Base-by-base conservation (phyloP, 2,888 invertebrate genomes). In the Heteropelma amictum region DNA sequence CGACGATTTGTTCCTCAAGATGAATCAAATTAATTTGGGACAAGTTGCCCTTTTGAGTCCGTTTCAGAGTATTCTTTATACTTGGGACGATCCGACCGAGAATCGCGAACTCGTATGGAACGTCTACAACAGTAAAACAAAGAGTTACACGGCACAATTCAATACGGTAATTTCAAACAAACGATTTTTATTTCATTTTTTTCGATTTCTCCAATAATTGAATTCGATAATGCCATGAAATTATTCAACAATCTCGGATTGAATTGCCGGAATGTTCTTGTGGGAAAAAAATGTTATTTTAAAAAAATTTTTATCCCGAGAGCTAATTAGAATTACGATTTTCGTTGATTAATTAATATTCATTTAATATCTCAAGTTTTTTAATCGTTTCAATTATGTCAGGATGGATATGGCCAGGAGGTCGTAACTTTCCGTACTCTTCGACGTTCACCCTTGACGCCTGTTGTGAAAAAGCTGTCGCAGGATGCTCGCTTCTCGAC, bases 31-130 rank as follows among this genome's bases (percentile, higher is more conserved):
- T 28, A 90, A 90, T 79, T 80, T 92, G 85, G 90, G 91, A 19
- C 92, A 93, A 89, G 95, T 95, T 49, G 95, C 95, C 0, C 89
- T 96, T 23, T 88, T 96, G 53, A 95, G 94, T 82, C 95, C 96
- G 0, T 93, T 93, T 80, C 93, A 95, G 87, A 93, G 94, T 7
- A 90, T 95, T 84, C 87, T 96, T 33, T 96, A 95, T 85, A 96
- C 96, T 0, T 96, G 96, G 96, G 96, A 96, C 82, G 95, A 96
- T 87, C 96, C 96, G 0, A 92, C 92, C 0, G 93, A 93, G 64
- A 93, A 93, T 10, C 90, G 95, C 73, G 92, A 92, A 58, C 90
- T 96, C 1, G 90, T 94, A 80, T 96, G 96, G 96, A 96, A 95
- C 85, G 93, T 95, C 10, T 96, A 95, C 86, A 95, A 95, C 81